A percentile compares a stretch with the other conserved stretches of the same genome.
These are phyloP conservation scores for Boloria euphrosyne DNA, from an alignment of 2,888 invertebrate genomes.

Conservation along the genomic window DNA sequence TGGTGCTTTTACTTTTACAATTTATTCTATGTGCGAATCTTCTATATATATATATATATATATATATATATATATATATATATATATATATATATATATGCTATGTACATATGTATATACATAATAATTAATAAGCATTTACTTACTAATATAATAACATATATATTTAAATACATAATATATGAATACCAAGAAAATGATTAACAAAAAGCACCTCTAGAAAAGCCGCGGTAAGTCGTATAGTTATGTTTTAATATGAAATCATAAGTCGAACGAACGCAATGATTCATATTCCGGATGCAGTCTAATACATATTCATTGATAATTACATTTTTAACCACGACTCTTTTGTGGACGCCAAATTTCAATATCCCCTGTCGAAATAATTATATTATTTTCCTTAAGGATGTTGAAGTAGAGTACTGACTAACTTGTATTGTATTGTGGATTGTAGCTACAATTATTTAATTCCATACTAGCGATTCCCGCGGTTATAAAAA, in stretches of 20 bases:
- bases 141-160: no score
- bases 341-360: slow-evolving; percentile 16
- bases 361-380: slow-evolving; percentile 18
- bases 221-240: no score
- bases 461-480: no score
- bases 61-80: no score
- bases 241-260: slow-evolving; percentile 2
- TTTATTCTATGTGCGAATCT: no score
- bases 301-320: slow-evolving; percentile 44
- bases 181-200: not conserved
- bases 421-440: not conserved
- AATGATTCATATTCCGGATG: slow-evolving; percentile 54
- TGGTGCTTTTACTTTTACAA: no score
- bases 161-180: not conserved
- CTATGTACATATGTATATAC: no score
- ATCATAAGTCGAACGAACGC: not conserved
- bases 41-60: no score
- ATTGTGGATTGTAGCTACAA: not conserved
- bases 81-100: no score
- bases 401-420: slow-evolving; percentile 2
- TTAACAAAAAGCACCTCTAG: no score
- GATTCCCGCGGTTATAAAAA: no score
- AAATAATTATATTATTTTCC: slow-evolving; percentile 21
- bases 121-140: no score
- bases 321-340: slow-evolving; percentile 33